These are phyloP conservation scores for Neolamprologus ventralis DNA, from an alignment of 2,113 vertebrate species.

Conservation along the genomic window DNA sequence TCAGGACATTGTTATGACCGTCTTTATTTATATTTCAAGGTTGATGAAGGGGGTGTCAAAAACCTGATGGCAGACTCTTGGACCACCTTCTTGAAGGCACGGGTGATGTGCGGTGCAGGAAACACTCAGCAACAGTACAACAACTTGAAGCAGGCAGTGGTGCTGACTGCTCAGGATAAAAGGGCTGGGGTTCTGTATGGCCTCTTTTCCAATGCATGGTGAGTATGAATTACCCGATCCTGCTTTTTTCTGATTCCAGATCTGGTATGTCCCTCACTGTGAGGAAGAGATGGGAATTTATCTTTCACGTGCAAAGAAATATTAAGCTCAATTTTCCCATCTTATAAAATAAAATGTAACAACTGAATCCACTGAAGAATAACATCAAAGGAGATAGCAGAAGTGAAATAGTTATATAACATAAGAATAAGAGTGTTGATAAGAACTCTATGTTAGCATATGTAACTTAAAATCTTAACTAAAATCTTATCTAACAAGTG, in stretches of 20 bases:
- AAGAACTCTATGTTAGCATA: not conserved
- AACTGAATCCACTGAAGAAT: not conserved
- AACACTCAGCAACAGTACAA: slow-evolving; percentile 74
- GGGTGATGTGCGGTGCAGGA: slow-evolving; percentile 72
- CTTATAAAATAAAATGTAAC: not conserved
- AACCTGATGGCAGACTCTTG: slow-evolving; percentile 66
- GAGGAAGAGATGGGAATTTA: not conserved
- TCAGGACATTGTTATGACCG: not conserved
- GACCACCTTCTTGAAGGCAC: slow-evolving; percentile 77
- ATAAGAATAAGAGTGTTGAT: too few relatives aligned
- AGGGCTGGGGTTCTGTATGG: slow-evolving; percentile 71
- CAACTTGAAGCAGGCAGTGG: slow-evolving; percentile 69
- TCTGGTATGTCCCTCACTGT: not conserved
- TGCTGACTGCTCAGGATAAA: slow-evolving; percentile 62
- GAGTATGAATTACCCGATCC: not conserved
- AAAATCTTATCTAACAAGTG: not conserved
- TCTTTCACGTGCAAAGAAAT: not conserved
- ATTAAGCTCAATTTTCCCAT: not conserved
- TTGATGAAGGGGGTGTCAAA: slow-evolving; percentile 70
- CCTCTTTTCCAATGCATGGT: slow-evolving; percentile 77
- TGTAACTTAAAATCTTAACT: not conserved
- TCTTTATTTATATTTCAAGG: slow-evolving; percentile 36
- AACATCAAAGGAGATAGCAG: not conserved
- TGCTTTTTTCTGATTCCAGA: not conserved
- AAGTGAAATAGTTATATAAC: not conserved